A percentile compares a stretch with the other conserved stretches of the same genome.
Evolutionary conservation across 2,888 invertebrate genomes (phyloP).

Genomic region (Halictus ligatus): DNA sequence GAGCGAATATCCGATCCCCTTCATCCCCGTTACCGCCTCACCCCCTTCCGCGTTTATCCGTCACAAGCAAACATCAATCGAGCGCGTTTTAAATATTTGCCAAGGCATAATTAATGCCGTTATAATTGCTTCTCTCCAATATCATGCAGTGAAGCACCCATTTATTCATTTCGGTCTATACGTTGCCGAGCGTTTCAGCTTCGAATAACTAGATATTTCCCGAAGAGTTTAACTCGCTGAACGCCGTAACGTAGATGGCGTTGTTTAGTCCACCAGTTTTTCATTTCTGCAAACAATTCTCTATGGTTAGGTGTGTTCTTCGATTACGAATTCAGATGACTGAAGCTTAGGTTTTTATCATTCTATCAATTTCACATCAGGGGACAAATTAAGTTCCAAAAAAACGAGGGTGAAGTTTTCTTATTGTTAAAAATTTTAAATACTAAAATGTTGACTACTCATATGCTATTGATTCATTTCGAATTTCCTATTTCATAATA

Average conservation of each 20-base stretch:
- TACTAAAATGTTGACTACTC: too few species aligned
- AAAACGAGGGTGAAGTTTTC: not conserved
- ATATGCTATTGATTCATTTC: too few species aligned
- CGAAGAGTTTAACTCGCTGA: not conserved
- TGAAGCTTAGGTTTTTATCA: not conserved
- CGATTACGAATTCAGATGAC: not conserved
- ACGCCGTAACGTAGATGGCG: not conserved
- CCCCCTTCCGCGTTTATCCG: constrained; percentile 46
- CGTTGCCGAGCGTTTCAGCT: not conserved
- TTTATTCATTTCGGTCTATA: constrained; percentile 24
- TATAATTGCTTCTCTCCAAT: constrained; percentile 63
- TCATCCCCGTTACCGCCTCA: constrained; percentile 16
- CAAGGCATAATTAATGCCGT: constrained; percentile 75
- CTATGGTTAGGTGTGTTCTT: not conserved
- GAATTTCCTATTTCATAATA: not conserved
- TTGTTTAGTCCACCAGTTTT: not conserved
- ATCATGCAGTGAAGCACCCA: constrained; percentile 20
- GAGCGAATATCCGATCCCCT: constrained; percentile 42
- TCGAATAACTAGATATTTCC: not conserved
- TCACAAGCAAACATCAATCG: constrained; percentile 77
- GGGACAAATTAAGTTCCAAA: not conserved
- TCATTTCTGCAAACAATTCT: not conserved
- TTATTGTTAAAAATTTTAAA: not conserved
- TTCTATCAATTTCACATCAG: not conserved
- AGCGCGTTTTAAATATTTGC: constrained; percentile 76